A percentile compares a stretch with the other conserved stretches of the same genome.
phyloP scores from a whole-genome alignment of 2,113 vertebrate species.

The Hydrolagus affinis region DNA sequence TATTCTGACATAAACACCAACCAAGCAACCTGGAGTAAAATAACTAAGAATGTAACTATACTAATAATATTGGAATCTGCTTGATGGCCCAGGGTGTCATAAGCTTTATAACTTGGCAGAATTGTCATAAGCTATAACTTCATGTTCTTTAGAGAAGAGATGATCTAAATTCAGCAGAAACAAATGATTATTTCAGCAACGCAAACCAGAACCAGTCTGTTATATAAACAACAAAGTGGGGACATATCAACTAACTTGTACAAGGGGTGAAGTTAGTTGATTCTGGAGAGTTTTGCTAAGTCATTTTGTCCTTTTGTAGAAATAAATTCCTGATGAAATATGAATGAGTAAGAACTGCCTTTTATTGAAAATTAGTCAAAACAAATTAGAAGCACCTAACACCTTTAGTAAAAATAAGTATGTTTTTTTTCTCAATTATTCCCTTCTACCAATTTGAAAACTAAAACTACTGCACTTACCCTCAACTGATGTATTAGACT shows the following conservation, averaged over 20 bases:
- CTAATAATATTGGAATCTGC: no score
- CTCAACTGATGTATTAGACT: slow-evolving; percentile 48
- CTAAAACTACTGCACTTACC: slow-evolving; percentile 47
- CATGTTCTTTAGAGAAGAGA: no score
- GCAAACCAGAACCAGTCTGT: no score
- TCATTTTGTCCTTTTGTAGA: neutral
- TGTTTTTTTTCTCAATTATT: neutral
- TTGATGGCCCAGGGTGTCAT: no score
- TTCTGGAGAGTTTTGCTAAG: neutral
- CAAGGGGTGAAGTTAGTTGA: neutral
- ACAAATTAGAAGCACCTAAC: neutral
- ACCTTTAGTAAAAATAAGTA: neutral
- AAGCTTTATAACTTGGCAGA: no score
- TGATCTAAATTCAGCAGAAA: no score
- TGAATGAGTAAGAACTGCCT: neutral
- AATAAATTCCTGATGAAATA: neutral
- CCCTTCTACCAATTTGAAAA: neutral
- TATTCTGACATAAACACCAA: no score
- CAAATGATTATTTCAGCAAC: no score
- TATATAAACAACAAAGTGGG: no score
- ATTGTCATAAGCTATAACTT: no score
- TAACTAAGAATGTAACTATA: no score
- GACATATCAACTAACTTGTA: neutral
- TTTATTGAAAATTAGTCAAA: neutral
- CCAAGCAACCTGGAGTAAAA: no score